These are phyloP conservation scores for Teleopsis dalmanni DNA, from an alignment of 1,140 invertebrate species.

Conservation along the genomic window DNA sequence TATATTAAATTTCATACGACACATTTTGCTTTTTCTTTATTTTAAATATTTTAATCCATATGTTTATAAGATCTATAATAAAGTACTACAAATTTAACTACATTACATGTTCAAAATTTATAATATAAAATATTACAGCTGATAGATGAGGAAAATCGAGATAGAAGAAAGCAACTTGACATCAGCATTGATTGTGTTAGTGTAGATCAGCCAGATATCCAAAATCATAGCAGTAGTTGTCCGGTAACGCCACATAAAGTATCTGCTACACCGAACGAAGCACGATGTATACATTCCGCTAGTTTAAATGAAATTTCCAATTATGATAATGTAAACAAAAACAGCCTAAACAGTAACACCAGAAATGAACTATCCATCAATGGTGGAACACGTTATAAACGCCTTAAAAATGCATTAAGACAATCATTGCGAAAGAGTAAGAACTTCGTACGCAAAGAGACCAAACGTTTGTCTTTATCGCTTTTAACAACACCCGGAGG, in stretches of 20 bases:
- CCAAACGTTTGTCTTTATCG: slow-evolving; percentile 2
- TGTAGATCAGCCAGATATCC: too few relatives aligned
- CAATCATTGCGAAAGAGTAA: slow-evolving; percentile 37
- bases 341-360: background rate
- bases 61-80: too few relatives aligned
- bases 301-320: slow-evolving; percentile 3
- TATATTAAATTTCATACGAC: too few relatives aligned
- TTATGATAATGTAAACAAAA: background rate
- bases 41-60: too few relatives aligned
- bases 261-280: background rate
- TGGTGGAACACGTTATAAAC: slow-evolving; percentile 19
- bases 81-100: too few relatives aligned
- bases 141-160: too few relatives aligned
- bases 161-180: too few relatives aligned
- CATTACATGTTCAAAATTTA: too few relatives aligned
- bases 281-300: background rate
- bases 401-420: slow-evolving; percentile 29
- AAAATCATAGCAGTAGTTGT: slow-evolving; percentile 23
- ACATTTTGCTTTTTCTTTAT: too few relatives aligned
- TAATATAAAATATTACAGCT: too few relatives aligned
- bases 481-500: slow-evolving; percentile 13
- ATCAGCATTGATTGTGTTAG: slow-evolving; percentile 15
- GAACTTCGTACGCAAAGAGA: slow-evolving; percentile 24
- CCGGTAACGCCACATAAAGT: slow-evolving; percentile 26
- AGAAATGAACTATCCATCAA: background rate